Conservation (phyloP, 2,888 invertebrate genomes). For the Lapara coniferarum region DNA sequence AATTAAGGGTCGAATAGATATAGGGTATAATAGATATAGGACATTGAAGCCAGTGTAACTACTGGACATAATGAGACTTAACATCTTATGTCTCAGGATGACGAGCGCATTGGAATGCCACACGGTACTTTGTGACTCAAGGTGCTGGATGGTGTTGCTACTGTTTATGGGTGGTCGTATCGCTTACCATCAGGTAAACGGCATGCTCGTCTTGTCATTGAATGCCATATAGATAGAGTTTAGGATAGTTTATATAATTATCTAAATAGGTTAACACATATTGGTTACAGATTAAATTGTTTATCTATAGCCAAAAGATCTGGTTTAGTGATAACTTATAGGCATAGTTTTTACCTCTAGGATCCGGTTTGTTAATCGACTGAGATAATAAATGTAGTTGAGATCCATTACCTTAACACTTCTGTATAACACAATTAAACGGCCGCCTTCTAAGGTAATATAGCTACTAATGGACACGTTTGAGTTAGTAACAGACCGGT, state of each 20-base stretch:
- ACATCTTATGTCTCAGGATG: too few species aligned
- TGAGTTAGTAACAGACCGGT: conserved; percentile 29
- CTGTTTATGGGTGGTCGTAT: too few species aligned
- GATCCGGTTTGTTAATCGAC: background rate
- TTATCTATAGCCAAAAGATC: background rate
- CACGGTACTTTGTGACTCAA: too few species aligned
- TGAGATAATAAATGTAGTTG: background rate
- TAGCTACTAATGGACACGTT: conserved; percentile 13
- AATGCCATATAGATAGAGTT: too few species aligned
- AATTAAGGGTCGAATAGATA: too few species aligned
- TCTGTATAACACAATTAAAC: background rate
- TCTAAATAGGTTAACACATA: conserved; percentile 7
- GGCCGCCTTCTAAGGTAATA: background rate
- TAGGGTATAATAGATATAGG: too few species aligned
- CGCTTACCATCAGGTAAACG: too few species aligned
- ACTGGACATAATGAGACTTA: too few species aligned
- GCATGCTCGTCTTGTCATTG: too few species aligned
- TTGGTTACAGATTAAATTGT: background rate
- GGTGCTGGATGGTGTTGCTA: too few species aligned
- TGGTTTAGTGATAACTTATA: background rate
- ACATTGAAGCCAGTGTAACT: too few species aligned
- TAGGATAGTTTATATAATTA: background rate
- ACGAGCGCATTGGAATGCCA: too few species aligned
- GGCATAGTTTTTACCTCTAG: background rate
- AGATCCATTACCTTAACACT: conserved; percentile 5